Evolutionary conservation across 2,888 invertebrate species (phyloP).

Genomic region (Eledona agricola): DNA sequence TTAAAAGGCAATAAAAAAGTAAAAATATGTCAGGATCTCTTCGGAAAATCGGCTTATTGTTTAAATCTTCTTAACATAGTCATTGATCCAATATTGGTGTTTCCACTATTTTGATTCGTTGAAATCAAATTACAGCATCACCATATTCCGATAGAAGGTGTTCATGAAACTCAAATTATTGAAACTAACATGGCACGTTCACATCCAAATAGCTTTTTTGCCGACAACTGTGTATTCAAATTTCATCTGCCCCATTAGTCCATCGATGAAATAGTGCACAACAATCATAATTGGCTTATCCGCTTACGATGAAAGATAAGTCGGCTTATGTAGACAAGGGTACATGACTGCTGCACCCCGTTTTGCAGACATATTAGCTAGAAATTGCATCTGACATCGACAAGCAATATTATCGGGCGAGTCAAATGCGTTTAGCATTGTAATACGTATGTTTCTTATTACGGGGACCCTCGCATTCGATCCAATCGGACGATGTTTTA

Average conservation of each 20-base stretch:
- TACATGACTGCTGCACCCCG: conserved; percentile 21
- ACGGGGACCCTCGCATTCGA: conserved; percentile 13
- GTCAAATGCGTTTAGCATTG: conserved; percentile 43
- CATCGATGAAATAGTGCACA: conserved; percentile 33
- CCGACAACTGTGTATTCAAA: conserved; percentile 1
- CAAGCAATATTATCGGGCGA: conserved; percentile 42
- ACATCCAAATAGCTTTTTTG: too few relatives aligned
- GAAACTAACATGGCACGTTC: too few relatives aligned
- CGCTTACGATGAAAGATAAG: conserved; percentile 47
- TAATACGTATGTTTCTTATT: conserved; percentile 42
- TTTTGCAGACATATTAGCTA: conserved; percentile 51
- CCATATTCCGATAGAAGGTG: too few relatives aligned
- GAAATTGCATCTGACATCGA: conserved; percentile 53
- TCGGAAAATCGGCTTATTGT: too few relatives aligned
- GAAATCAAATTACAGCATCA: too few relatives aligned
- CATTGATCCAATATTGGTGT: too few relatives aligned
- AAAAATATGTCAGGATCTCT: too few relatives aligned
- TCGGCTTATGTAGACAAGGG: conserved; percentile 42
- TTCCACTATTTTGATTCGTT: too few relatives aligned
- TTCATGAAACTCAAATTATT: too few relatives aligned
- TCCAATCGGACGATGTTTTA: conserved; percentile 8
- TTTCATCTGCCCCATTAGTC: conserved; percentile 15
- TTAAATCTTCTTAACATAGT: too few relatives aligned
- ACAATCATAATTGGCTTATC: conserved; percentile 48
- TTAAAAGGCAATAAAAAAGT: too few relatives aligned